phyloP scores from a whole-genome alignment of 2,113 vertebrate species.

The Platichthys stellatus region DNA sequence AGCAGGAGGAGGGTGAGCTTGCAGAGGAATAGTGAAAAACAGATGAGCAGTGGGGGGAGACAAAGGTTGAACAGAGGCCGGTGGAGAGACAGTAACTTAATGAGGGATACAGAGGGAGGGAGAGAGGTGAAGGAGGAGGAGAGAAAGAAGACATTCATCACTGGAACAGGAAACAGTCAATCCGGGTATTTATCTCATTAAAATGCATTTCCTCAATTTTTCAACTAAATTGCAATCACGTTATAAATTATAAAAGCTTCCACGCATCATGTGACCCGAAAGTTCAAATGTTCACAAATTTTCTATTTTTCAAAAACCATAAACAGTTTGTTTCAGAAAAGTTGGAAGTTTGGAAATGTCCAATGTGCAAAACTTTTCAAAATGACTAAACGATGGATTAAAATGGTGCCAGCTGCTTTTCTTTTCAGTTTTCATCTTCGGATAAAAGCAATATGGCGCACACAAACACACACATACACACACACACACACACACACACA shows the following conservation, averaged over 20 bases:
- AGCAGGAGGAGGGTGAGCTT: background rate
- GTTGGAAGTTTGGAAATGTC: no score
- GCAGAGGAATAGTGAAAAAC: constrained; percentile 41
- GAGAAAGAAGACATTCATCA: constrained; percentile 43
- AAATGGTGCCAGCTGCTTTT: constrained; percentile 29
- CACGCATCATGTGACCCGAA: background rate
- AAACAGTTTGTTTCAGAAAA: background rate
- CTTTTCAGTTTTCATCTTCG: constrained; percentile 33
- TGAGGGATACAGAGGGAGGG: constrained; percentile 26
- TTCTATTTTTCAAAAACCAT: no score
- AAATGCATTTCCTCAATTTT: constrained; percentile 29
- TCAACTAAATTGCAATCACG: background rate
- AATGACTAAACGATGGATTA: constrained; percentile 15
- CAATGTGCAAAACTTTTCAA: background rate
- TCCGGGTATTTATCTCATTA: constrained; percentile 28
- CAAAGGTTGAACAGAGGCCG: constrained; percentile 55
- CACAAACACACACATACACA: background rate
- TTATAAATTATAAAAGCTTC: background rate
- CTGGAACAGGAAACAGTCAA: constrained; percentile 40
- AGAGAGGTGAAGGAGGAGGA: background rate
- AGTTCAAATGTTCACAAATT: no score
- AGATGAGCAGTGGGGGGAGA: constrained; percentile 38
- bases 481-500: background rate
- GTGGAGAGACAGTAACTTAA: constrained; percentile 19
- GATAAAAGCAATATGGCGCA: constrained; percentile 34